These are phyloP conservation scores for Poeciliopsis occidentalis DNA, from an alignment of 2,113 vertebrate species.

Conservation along the genomic window DNA sequence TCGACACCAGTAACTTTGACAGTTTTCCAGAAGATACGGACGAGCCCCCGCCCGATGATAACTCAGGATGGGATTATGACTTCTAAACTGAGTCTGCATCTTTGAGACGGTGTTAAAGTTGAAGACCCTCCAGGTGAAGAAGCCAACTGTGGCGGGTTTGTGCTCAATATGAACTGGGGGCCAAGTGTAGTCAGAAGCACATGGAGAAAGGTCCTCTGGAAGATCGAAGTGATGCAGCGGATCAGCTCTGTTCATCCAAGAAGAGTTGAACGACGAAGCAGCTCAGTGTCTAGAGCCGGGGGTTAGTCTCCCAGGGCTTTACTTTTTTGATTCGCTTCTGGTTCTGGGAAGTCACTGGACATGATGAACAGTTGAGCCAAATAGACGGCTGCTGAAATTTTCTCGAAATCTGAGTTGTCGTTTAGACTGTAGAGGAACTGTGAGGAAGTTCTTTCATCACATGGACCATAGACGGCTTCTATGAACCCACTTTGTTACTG, in stretches of 20 bases:
- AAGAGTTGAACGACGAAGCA: background rate
- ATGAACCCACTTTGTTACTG: conserved; percentile 1
- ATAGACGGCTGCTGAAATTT: background rate
- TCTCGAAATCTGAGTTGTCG: background rate
- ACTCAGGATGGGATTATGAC: conserved; percentile 97
- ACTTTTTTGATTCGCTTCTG: background rate
- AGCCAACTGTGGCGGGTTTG: background rate
- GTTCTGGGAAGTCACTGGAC: background rate
- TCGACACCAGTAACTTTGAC: conserved; percentile 98
- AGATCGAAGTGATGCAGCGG: background rate
- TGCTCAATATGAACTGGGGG: background rate
- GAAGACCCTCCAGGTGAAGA: background rate
- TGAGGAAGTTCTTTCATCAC: background rate
- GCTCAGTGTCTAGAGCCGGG: background rate
- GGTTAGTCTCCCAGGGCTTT: background rate
- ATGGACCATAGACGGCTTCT: background rate
- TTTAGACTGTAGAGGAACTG: conserved; percentile 6
- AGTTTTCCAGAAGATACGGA: conserved; percentile 95
- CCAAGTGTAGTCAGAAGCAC: background rate
- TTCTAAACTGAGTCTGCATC: conserved; percentile 75
- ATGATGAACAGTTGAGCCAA: background rate
- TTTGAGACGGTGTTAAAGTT: background rate
- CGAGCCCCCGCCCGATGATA: conserved; percentile 93
- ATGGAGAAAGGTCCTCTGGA: background rate
- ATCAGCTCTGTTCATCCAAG: background rate